Base-by-base conservation (phyloP, 2,797 vertebrate genomes). In the Protonibea diacanthus region DNA sequence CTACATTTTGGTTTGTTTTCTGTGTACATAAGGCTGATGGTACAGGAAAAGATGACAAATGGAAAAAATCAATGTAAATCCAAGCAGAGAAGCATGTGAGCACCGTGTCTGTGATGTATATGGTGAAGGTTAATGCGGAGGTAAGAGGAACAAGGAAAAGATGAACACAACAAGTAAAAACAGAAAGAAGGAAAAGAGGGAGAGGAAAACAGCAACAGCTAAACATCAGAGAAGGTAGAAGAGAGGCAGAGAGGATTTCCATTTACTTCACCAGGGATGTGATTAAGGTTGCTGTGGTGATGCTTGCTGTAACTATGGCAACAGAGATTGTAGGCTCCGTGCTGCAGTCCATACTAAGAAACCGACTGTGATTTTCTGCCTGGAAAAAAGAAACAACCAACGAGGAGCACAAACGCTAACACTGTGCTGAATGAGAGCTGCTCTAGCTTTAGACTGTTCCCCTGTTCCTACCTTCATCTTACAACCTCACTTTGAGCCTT, bases 261-360 rank as follows among this genome's bases (percentile, higher is more conserved):
- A 77, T 76, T 80, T 55, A 40, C 61, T 76, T 47, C 78, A 78
- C 48, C 44, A 5, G 60, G 67, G 76, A 85, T 80, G 70, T 61
- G 66, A 85, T 88, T 78, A 80, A 71, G 73, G 82, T 71, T 67
- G 71, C 64, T 64, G 49, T 60, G 76, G 81, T 44, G 79, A 88
- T 69, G 85, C 80, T 79, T 38, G 56, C 71, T 1, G 71, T 89
- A 47, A 69, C 89, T 68, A 69, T 42, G 72, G 82, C 80, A 89
- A 91, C 86, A 53, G 52, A 77, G 76, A 67, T 74, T 53, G 40
- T 68, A 75, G 67, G 21, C 0, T 6, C 49, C 1, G 42, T 0
- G 15, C 53, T 13, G 25, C 3, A 18, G 53, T 57, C 76, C 70
- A 76, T 23, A 14, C 71, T 58, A 42, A 86, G 20, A 81, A 38